Base-by-base conservation (phyloP, 1,140 invertebrate species). In the Nilaparvata lugens region DNA sequence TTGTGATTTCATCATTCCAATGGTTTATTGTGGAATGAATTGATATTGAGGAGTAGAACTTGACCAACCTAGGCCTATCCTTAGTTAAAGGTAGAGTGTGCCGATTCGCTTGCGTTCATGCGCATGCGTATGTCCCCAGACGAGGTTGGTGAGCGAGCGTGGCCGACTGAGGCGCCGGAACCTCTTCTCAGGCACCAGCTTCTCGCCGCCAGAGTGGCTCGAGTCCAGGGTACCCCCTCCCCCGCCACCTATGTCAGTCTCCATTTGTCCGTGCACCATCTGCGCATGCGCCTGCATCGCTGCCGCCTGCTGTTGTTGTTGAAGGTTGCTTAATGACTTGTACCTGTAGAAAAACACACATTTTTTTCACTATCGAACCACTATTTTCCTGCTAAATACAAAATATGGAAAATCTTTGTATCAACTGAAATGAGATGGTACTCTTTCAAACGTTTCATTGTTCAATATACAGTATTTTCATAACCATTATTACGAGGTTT, bases 161-260 rank as follows among this genome's bases (percentile, higher is more conserved):
- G 66, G 66, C 35, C 76, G 68, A 40, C 68, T 70, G 11, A 77
- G 67, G 62, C 68, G 70, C 13, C 69, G 62, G 24, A 69, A 78
- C 71, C 88, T 81, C 70, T 91, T 91, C 68, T 91, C 88, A 21
- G 88, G 88, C 67, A 89, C 77, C 69, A 90, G 90, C 3, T 82
- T 82, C 7, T 84, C 86, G 19, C 84, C 83, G 0, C 83, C 85
- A 0, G 89, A 92, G 72, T 91, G 88, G 73, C 88, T 91, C 18
- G 90, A 93, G 70, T 93, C 88, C 57, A 93, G 76, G 5, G 91
- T 93, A 2, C 90, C 88, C 67, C 75, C 13, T 88, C 74, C 68
- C 89, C 87, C 4, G 84, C 85, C 31, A 35, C 31, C 31, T 11
- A 35, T 35, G 31, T 35, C 31, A 35, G 31, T 35, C 31, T 35